Conservation (phyloP, 2,797 vertebrate species). For the Micromesistius poutassou region DNA sequence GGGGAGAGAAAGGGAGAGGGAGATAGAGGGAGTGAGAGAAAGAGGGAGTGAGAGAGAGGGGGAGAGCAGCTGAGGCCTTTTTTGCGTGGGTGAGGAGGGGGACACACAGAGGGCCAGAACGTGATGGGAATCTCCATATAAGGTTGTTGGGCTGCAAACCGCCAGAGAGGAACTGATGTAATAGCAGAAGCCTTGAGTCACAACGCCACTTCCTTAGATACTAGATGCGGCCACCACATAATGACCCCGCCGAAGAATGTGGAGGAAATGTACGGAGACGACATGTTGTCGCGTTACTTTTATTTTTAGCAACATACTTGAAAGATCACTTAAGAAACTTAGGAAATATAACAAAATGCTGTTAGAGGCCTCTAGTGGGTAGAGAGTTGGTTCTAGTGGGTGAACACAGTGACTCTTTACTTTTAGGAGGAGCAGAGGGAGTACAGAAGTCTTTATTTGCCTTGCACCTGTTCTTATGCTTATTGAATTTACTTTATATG, state of each 20-base stretch:
- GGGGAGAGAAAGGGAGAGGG: not conserved
- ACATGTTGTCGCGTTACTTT: not conserved
- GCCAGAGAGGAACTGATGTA: constrained; percentile 87
- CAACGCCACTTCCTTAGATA: constrained; percentile 77
- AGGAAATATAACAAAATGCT: not conserved
- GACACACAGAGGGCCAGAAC: constrained; percentile 46
- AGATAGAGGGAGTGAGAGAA: too few relatives aligned
- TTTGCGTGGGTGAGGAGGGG: constrained; percentile 49
- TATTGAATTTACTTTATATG: not conserved
- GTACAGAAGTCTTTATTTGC: not conserved
- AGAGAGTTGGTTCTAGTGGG: not conserved
- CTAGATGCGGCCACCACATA: not conserved
- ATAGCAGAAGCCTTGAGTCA: constrained; percentile 91
- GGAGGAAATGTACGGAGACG: not conserved
- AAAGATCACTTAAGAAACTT: not conserved
- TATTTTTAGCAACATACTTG: not conserved
- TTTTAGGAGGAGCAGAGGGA: not conserved
- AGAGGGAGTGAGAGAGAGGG: not conserved
- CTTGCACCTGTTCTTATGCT: not conserved
- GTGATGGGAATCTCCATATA: constrained; percentile 83
- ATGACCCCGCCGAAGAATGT: not conserved
- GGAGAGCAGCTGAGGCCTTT: constrained; percentile 32
- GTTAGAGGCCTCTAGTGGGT: not conserved
- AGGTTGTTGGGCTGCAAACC: constrained; percentile 85
- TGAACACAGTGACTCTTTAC: not conserved